Evolutionary conservation across 2,797 vertebrate species (phyloP).

Genomic region (Typhlichthys subterraneus): DNA sequence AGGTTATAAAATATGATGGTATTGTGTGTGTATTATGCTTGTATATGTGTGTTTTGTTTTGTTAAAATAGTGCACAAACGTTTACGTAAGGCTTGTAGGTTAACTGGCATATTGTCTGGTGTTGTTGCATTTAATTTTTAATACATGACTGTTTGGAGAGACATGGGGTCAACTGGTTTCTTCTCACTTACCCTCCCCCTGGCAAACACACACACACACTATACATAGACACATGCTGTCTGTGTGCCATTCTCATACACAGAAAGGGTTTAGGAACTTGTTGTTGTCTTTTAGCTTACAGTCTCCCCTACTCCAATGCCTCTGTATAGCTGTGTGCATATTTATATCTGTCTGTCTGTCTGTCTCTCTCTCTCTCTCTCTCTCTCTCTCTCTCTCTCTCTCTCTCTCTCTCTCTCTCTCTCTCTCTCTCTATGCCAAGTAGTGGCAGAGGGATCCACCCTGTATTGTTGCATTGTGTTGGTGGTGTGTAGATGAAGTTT

Average conservation of each 20-base stretch:
- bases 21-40: not conserved
- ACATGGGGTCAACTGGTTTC: conserved; percentile 23
- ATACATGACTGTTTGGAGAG: conserved; percentile 54
- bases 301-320: conserved; percentile 40
- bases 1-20: not conserved
- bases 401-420: not conserved
- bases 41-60: conserved; percentile 13
- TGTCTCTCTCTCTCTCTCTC: not conserved
- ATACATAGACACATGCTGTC: no score
- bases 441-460: not conserved
- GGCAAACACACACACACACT: conserved; percentile 8
- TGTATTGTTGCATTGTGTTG: no score
- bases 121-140: conserved; percentile 67
- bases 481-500: no score
- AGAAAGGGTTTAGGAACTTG: conserved; percentile 46
- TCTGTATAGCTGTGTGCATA: conserved; percentile 30
- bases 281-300: conserved; percentile 45
- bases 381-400: not conserved
- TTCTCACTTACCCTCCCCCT: conserved; percentile 37
- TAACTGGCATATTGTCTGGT: conserved; percentile 38
- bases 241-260: conserved; percentile 49
- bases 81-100: conserved; percentile 21
- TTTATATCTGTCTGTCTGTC: not conserved
- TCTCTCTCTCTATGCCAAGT: not conserved
- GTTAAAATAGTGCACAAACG: conserved; percentile 36